Evolutionary conservation across 2,888 invertebrate species (phyloP).

Genomic region (Eubasilissa splendida): DNA sequence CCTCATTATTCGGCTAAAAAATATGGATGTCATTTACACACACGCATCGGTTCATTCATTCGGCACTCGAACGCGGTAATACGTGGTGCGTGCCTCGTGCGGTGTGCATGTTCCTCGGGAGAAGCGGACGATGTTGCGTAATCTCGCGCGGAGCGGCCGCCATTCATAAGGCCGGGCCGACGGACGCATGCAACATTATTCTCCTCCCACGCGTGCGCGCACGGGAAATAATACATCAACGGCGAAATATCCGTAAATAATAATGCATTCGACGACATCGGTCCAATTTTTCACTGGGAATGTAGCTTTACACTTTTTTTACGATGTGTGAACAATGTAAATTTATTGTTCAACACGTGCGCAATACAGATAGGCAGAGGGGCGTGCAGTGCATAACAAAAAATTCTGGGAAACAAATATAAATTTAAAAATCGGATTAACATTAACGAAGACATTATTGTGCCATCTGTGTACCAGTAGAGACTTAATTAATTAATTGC

Average conservation of each 20-base stretch:
- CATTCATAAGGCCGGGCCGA: constrained; percentile 18
- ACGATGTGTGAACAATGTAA: too few species aligned
- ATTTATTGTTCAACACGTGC: too few species aligned
- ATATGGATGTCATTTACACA: background rate
- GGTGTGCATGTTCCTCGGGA: background rate
- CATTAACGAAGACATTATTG: too few species aligned
- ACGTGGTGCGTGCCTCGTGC: background rate
- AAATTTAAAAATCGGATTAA: too few species aligned
- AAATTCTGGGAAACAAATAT: too few species aligned
- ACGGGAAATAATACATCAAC: constrained; percentile 29
- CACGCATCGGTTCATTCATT: constrained; percentile 1
- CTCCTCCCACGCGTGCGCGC: constrained; percentile 10
- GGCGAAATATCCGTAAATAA: constrained; percentile 32
- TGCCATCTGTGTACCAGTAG: too few species aligned
- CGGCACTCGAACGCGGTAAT: background rate
- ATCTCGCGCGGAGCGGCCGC: constrained; percentile 10
- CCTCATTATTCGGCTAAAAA: background rate
- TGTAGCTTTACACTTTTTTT: too few species aligned
- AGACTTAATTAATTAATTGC: too few species aligned
- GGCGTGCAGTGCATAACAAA: too few species aligned
- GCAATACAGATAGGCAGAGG: too few species aligned
- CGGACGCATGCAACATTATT: constrained; percentile 9
- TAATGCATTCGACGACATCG: background rate
- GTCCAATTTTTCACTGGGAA: too few species aligned
- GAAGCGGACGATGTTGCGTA: background rate